phyloP scores from a whole-genome alignment of 1,140 invertebrate species.

The Cataglyphis hispanica region DNA sequence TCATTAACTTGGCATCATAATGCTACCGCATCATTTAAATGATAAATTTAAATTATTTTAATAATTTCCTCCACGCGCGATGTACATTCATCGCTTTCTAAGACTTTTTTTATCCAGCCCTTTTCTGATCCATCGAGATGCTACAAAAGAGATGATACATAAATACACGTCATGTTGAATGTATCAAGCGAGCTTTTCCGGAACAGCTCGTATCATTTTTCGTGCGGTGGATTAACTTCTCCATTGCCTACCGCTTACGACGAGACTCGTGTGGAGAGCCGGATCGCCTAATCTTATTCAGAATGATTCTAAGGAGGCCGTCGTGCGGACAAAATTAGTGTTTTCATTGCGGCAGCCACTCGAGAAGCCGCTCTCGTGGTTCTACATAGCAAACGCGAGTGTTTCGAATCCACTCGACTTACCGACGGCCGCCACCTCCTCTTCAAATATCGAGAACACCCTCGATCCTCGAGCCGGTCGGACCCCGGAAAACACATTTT shows the following conservation, averaged over 20 bases:
- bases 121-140: not conserved
- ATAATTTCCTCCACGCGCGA: not conserved
- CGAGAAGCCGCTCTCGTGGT: conserved; percentile 68
- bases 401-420: conserved; percentile 72
- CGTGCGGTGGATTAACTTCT: conserved; percentile 34
- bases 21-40: too few relatives aligned
- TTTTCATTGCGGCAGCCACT: conserved; percentile 82
- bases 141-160: conserved; percentile 18
- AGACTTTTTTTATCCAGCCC: not conserved
- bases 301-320: conserved; percentile 37
- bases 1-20: not conserved
- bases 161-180: conserved; percentile 31
- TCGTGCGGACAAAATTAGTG: conserved; percentile 77
- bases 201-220: conserved; percentile 27
- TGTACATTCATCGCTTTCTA: not conserved
- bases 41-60: not conserved
- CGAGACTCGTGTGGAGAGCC: conserved; percentile 26
- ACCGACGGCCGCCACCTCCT: conserved; percentile 61
- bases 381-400: conserved; percentile 43
- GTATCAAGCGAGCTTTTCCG: conserved; percentile 19
- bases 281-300: conserved; percentile 58
- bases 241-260: conserved; percentile 1
- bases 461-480: conserved; percentile 36
- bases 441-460: conserved; percentile 73
- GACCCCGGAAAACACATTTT: conserved; percentile 54